Evolutionary conservation across 2,113 vertebrate genomes (phyloP), one percentile per base, ranked within the genome.

Genomic region (Coracopsis vasa): DNA sequence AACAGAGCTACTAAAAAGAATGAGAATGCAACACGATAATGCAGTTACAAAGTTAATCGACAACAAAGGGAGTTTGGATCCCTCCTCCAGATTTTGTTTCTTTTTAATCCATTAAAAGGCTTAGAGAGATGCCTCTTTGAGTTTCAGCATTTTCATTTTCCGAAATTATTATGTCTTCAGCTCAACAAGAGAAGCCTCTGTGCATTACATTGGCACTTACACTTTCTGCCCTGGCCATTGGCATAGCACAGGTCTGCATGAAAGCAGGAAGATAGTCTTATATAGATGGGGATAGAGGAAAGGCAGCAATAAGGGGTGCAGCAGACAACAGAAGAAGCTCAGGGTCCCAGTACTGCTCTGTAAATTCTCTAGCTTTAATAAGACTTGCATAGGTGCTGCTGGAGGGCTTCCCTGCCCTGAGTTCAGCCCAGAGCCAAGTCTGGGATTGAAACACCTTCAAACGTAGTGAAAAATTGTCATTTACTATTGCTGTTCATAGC

Each of bases 201-300:
- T 56, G 50, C 16, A 60, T 56, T 72, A 77, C 15, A 9, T 5
- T 29, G 15, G 6, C 47, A 33, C 51, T 48, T 73, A 37, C 0
- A 1, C 20, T 60, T 79, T 60, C 33, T 72, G 17, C 24, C 31
- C 23, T 16, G 29, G 39, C 17, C 0, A 0, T 19, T 69, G 48
- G 27, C 41, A 45, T 1, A 58, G 21, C 17, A 29, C 77, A 62
- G 37, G 13, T 35, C 65, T 80, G 9, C 58, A 21, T 69, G 70
- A 79, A 65, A 65, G 53, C 17, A 44, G 9, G 23, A 60, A 41
- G 20, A 27, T 4, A 16, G 4, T 31, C 16, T 83, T 33, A 21
- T 44, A 11, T 2, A 17, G 3, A 0, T 23, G 31, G 11, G 11
- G 4, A 44, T 8, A 44, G 60, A 65, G 11, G 8, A 62, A 42